Evolutionary conservation across 1,140 invertebrate species (phyloP).

Genomic region (Cydia strobilella): DNA sequence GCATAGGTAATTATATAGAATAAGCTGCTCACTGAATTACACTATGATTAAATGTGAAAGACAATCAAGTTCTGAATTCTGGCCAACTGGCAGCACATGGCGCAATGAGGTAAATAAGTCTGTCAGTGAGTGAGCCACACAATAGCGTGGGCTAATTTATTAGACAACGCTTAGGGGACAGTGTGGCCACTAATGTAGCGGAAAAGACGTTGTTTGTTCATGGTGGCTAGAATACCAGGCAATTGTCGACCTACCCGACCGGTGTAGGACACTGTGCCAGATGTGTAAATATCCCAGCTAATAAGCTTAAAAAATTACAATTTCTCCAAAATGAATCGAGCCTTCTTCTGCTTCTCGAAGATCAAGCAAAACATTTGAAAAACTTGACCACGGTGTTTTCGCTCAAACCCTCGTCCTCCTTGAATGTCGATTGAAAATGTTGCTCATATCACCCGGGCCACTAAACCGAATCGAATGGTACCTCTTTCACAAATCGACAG

Average conservation of each 20-base stretch:
- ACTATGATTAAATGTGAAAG: conserved; percentile 1
- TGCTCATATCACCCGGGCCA: no score
- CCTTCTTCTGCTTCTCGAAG: no score
- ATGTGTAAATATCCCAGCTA: no score
- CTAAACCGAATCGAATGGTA: no score
- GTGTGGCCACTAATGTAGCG: conserved; percentile 43
- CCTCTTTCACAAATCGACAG: no score
- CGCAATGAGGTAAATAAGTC: conserved; percentile 67
- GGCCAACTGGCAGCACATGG: conserved; percentile 45
- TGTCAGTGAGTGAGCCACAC: conserved; percentile 64
- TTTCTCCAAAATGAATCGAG: no score
- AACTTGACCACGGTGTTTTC: no score
- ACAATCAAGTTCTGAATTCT: conserved; percentile 50
- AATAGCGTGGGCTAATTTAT: conserved; percentile 69
- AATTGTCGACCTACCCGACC: neutral
- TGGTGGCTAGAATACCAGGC: neutral
- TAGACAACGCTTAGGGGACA: conserved; percentile 57
- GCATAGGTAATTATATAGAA: conserved; percentile 7
- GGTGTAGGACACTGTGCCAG: no score
- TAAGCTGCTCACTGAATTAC: conserved; percentile 34
- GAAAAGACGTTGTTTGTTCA: neutral
- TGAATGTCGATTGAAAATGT: no score
- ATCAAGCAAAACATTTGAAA: no score
- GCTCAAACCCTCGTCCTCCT: no score
- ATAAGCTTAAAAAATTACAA: no score